Evolutionary conservation across 2,888 invertebrate genomes (phyloP), one percentile per base, ranked within the genome.

Genomic region (Dichetophora obliterata): DNA sequence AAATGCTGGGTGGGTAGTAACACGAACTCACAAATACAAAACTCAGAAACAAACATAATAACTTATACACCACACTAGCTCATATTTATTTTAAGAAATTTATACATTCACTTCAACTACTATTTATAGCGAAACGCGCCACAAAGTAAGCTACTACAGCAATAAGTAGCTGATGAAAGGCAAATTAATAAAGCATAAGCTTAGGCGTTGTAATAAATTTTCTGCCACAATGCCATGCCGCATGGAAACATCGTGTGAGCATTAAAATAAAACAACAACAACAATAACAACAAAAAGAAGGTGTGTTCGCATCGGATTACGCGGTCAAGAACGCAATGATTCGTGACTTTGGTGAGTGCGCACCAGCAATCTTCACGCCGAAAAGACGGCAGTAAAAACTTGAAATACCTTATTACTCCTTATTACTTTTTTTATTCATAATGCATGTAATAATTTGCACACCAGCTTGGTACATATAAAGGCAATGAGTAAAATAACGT

Each of bases 161-260:
- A 34, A 52, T 59, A 57, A 31, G 57, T 34, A 68, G 48, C 68
- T 69, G 75, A 69, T 75, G 75, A 75, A 69, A 69, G 69, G 27
- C 48, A 69, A 37, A 76, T 76, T 70, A 76, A 71, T 65, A 70
- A 71, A 71, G 75, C 71, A 70, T 76, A 76, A 61, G 70, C 70
- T 70, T 76, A 34, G 71, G 75, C 54, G n/a, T 22, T 43, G 61
- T 70, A 75, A 75, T 75, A 76, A 75, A 63, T 75, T 75, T 61
- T 22, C 52, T 69, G 27, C 43, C 22, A 14, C 66, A 8, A 59
- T 59, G 59, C 24, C 59, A 59, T 22, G 54, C 54, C 54, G 22
- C 8, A 54, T 59, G 27, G 14, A 43, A 43, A 43, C 11, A 43
- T 43, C 11, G 43, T 43, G 43, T 11, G 2, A 43, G 43, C 43